Percentiles rank a stretch among this genome's conserved stretches.
Evolutionary conservation across 2,888 invertebrate species (phyloP).

Genomic region (Eristalis pertinax): DNA sequence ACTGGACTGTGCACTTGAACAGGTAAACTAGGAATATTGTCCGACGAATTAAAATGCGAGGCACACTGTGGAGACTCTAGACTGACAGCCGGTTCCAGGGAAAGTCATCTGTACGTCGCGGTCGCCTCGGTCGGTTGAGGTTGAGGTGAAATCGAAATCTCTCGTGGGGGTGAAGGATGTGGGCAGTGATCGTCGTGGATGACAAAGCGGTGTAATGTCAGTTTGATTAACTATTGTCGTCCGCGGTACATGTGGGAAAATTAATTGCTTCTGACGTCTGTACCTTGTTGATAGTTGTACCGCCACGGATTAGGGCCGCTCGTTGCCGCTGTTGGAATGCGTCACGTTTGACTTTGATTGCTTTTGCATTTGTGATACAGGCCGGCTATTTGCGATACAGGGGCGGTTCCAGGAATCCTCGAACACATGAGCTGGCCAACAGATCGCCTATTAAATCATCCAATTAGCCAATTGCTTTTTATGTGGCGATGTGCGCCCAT

Average conservation of each 20-base stretch:
- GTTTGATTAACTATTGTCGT: conserved; percentile 71
- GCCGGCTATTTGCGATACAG: not conserved
- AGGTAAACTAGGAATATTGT: conserved; percentile 60
- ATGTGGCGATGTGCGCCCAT: conserved; percentile 21
- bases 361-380: conserved; percentile 9
- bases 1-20: conserved; percentile 47
- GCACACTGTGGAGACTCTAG: conserved; percentile 32
- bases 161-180: conserved; percentile 46
- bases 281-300: conserved; percentile 38
- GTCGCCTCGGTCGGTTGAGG: not conserved
- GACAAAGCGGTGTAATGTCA: conserved; percentile 52
- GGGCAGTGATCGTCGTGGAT: conserved; percentile 21
- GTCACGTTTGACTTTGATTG: conserved; percentile 33
- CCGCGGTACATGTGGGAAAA: conserved; percentile 50
- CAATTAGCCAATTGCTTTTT: conserved; percentile 52
- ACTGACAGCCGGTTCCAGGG: conserved; percentile 48
- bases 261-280: conserved; percentile 61
- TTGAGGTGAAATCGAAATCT: conserved; percentile 39
- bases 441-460: conserved; percentile 52
- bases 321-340: conserved; percentile 28
- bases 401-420: conserved; percentile 5
- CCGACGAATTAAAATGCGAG: conserved; percentile 56
- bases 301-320: conserved; percentile 9
- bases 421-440: not conserved
- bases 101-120: conserved; percentile 20